Percentiles rank a stretch among this genome's conserved stretches.
phyloP scores from a whole-genome alignment of 2,888 invertebrate genomes.

The Euzophera pinguis region DNA sequence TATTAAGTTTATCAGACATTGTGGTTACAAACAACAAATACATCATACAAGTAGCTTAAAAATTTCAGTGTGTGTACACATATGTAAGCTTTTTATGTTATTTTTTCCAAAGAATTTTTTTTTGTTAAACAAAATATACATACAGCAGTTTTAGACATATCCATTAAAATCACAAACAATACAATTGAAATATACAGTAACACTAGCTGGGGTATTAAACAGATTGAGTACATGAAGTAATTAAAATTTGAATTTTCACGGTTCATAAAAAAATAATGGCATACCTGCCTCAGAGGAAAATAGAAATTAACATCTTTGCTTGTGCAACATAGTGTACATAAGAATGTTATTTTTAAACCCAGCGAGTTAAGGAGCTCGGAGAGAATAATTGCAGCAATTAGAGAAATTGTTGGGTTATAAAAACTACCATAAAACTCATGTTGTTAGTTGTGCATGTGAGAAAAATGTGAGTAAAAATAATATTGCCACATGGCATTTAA shows the following conservation, averaged over 20 bases:
- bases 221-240: background rate
- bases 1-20: too few relatives aligned
- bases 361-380: background rate
- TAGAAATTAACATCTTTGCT: background rate
- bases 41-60: too few relatives aligned
- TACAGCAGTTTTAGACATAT: background rate
- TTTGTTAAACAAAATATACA: background rate
- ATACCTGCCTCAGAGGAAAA: background rate
- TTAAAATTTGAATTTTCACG: conserved; percentile 8
- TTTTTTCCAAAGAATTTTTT: background rate
- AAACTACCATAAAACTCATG: background rate
- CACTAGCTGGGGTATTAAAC: background rate
- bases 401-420: background rate
- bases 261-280: conserved; percentile 6
- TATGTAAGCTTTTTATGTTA: too few relatives aligned
- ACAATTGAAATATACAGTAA: background rate
- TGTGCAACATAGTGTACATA: background rate
- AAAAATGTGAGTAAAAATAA: background rate
- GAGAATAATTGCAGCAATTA: background rate
- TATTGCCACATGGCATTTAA: too few relatives aligned
- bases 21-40: too few relatives aligned
- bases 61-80: too few relatives aligned
- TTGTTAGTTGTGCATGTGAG: background rate
- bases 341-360: background rate
- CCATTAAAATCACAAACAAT: background rate